phyloP scores from a whole-genome alignment of 2,888 invertebrate genomes.

The Mantis religiosa region DNA sequence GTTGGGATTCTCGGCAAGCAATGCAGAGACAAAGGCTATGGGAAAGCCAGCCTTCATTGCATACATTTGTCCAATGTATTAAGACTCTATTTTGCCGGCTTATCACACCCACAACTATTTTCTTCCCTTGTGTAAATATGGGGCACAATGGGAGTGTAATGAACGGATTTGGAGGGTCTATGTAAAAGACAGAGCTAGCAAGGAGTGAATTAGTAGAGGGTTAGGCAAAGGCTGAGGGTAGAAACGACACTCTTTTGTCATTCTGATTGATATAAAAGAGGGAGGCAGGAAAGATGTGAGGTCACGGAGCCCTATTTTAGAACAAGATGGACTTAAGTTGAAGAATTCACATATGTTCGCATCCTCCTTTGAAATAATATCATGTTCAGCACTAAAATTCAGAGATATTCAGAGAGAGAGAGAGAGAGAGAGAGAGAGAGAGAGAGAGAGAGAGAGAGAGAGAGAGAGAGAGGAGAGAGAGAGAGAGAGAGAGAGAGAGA shows the following conservation, averaged over 20 bases:
- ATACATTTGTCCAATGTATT: background rate
- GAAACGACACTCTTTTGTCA: constrained; percentile 23
- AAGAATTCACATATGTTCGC: background rate
- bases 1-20: background rate
- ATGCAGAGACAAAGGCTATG: background rate
- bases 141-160: constrained; percentile 23
- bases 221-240: background rate
- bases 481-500: too few relatives aligned
- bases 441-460: too few relatives aligned
- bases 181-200: background rate
- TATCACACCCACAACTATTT: background rate
- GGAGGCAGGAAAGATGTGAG: background rate
- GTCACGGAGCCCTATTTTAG: background rate
- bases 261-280: constrained; percentile 10
- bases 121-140: constrained; percentile 16
- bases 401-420: too few relatives aligned
- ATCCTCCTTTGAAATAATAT: too few relatives aligned
- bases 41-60: background rate
- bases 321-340: background rate
- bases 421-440: too few relatives aligned
- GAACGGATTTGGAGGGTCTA: constrained; percentile 17
- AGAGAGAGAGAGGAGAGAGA: too few relatives aligned
- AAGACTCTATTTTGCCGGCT: background rate
- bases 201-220: background rate
- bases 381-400: too few relatives aligned